Evolutionary conservation across 2,113 vertebrate genomes (phyloP).

Genomic region (Xenopus laevis): DNA sequence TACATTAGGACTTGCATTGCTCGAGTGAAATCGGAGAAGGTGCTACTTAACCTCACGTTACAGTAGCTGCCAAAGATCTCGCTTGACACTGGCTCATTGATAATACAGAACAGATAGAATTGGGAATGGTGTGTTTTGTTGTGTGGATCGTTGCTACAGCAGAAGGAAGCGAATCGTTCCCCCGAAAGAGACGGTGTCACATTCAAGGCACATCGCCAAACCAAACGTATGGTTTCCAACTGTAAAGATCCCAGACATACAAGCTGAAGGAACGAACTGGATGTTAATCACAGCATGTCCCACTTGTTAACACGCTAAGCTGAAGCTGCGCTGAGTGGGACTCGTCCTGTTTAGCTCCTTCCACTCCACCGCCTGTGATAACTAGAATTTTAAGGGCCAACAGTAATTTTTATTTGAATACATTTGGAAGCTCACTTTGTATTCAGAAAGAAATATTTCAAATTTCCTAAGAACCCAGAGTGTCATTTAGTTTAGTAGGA

Average conservation of each 20-base stretch:
- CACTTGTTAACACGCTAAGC: not conserved
- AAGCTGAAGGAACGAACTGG: not conserved
- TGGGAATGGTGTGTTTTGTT: conserved; percentile 18
- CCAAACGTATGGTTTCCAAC: conserved; percentile 24
- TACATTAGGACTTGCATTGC: not conserved
- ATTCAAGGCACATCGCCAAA: conserved; percentile 34
- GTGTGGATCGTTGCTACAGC: conserved; percentile 8
- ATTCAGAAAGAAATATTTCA: too few relatives aligned
- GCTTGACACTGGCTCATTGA: conserved; percentile 19
- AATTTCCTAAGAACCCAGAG: too few relatives aligned
- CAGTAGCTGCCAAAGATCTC: conserved; percentile 10
- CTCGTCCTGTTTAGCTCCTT: not conserved
- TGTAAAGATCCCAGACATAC: conserved; percentile 14
- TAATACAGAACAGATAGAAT: conserved; percentile 25
- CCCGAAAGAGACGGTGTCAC: conserved; percentile 25
- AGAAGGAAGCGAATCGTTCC: conserved; percentile 9
- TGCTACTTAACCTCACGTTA: conserved; percentile 6
- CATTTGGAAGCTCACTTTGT: too few relatives aligned
- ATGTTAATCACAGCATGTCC: conserved; percentile 15
- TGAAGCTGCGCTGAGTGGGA: not conserved
- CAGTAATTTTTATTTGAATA: too few relatives aligned
- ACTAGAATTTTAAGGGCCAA: too few relatives aligned
- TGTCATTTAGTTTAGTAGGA: too few relatives aligned
- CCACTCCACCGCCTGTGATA: too few relatives aligned
- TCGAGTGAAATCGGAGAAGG: conserved; percentile 23